phyloP scores from a whole-genome alignment of 1,140 invertebrate genomes.

The Nymphalis io region DNA sequence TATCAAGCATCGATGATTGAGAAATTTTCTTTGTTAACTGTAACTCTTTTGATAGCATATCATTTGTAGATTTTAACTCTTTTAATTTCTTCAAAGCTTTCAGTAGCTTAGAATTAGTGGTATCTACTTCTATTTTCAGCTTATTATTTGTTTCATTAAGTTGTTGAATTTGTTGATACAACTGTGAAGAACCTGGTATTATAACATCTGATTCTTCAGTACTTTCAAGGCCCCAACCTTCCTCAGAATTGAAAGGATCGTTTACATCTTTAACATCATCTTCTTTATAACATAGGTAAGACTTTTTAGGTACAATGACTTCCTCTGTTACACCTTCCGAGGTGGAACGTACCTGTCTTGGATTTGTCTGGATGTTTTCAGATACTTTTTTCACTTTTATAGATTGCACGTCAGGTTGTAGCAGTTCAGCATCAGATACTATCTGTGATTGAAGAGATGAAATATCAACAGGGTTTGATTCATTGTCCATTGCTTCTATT shows the following conservation, averaged over 20 bases:
- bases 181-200: conserved; percentile 56
- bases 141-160: conserved; percentile 64
- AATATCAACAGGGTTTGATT: conserved; percentile 49
- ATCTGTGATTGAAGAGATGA: conserved; percentile 66
- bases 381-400: conserved; percentile 45
- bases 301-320: conserved; percentile 77
- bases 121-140: conserved; percentile 81
- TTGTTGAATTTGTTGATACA: conserved; percentile 59
- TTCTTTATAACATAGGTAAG: conserved; percentile 77
- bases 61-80: conserved; percentile 85
- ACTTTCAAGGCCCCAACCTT: conserved; percentile 71
- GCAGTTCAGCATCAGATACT: conserved; percentile 45
- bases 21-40: conserved; percentile 79
- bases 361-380: conserved; percentile 44
- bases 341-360: conserved; percentile 17
- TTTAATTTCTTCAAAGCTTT: conserved; percentile 89
- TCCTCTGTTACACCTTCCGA: conserved; percentile 45
- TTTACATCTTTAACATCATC: conserved; percentile 40
- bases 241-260: conserved; percentile 75
- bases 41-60: conserved; percentile 82
- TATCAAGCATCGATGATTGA: conserved; percentile 85
- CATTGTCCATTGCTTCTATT: conserved; percentile 62
- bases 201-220: conserved; percentile 52
- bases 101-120: conserved; percentile 83
- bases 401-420: not conserved